A percentile compares a stretch with the other conserved stretches of the same genome.
Conservation (phyloP, 2,888 invertebrate species). For the Drosophila infuscata region DNA sequence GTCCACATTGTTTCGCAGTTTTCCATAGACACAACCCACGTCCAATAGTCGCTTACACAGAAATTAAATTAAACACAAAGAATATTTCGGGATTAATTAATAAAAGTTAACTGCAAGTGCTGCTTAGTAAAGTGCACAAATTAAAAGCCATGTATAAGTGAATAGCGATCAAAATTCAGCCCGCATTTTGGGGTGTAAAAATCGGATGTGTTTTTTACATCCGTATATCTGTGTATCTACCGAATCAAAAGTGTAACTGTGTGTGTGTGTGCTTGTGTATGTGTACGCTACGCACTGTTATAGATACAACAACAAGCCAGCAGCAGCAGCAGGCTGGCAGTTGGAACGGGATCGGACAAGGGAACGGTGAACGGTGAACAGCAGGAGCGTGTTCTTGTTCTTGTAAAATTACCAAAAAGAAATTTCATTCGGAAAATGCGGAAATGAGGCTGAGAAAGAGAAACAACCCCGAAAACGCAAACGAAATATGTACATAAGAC, state of each 20-base stretch:
- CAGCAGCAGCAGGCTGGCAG: constrained; percentile 33
- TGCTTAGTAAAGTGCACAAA: constrained; percentile 37
- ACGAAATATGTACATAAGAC: constrained; percentile 56
- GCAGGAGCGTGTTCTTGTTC: constrained; percentile 71
- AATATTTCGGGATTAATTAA: constrained; percentile 44
- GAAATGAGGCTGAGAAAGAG: constrained; percentile 74
- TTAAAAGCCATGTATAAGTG: constrained; percentile 44
- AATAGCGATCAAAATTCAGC: constrained; percentile 23
- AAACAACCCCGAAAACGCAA: constrained; percentile 73
- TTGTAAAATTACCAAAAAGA: constrained; percentile 80
- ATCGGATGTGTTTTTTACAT: constrained; percentile 57
- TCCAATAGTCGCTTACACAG: constrained; percentile 48
- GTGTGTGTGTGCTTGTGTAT: constrained; percentile 33
- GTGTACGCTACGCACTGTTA: constrained; percentile 73
- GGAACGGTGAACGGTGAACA: constrained; percentile 44
- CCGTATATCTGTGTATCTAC: constrained; percentile 55
- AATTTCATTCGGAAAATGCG: constrained; percentile 79
- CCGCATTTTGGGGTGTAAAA: constrained; percentile 57
- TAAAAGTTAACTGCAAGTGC: constrained; percentile 29
- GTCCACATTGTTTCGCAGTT: constrained; percentile 51
- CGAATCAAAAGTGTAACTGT: constrained; percentile 45
- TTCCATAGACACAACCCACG: constrained; percentile 62
- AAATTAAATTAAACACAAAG: constrained; percentile 47
- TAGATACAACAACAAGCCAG: constrained; percentile 75
- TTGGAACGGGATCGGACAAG: constrained; percentile 29